phyloP scores from a whole-genome alignment of 2,113 vertebrate species.

The Burhinus oedicnemus region DNA sequence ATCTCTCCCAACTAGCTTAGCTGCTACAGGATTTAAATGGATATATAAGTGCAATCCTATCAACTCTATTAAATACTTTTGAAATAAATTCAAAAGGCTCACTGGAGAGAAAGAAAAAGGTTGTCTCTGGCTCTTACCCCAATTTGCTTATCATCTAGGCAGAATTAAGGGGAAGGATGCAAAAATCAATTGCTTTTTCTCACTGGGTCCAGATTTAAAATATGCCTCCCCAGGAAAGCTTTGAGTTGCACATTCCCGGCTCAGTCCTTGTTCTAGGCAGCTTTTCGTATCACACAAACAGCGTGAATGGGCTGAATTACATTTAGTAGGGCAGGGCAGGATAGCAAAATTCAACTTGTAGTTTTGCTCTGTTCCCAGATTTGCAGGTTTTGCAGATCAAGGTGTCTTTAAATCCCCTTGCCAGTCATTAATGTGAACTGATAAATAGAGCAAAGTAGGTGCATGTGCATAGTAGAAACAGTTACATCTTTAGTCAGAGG shows the following conservation, averaged over 20 bases:
- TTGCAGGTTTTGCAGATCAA: neutral
- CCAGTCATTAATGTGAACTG: fast-evolving
- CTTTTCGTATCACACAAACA: neutral
- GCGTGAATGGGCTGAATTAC: neutral
- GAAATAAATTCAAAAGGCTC: neutral
- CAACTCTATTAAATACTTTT: neutral
- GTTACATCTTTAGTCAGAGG: neutral
- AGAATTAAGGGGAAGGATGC: neutral
- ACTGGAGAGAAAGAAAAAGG: neutral
- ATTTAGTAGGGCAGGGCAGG: neutral
- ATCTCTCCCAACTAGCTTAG: neutral
- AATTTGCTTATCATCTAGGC: neutral
- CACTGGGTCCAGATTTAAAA: neutral
- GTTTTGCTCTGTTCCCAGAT: neutral
- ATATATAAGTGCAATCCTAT: neutral
- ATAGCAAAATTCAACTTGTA: neutral
- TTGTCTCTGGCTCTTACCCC: neutral
- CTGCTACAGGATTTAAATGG: neutral
- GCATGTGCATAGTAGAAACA: neutral
- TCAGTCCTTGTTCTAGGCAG: neutral
- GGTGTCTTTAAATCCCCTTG: neutral
- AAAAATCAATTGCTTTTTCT: neutral
- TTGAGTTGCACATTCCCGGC: neutral
- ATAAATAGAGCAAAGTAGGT: neutral
- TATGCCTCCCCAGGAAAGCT: neutral